A percentile compares a stretch with the other conserved stretches of the same genome.
Conservation (phyloP, 2,113 vertebrate species). For the Apeltes quadracus region DNA sequence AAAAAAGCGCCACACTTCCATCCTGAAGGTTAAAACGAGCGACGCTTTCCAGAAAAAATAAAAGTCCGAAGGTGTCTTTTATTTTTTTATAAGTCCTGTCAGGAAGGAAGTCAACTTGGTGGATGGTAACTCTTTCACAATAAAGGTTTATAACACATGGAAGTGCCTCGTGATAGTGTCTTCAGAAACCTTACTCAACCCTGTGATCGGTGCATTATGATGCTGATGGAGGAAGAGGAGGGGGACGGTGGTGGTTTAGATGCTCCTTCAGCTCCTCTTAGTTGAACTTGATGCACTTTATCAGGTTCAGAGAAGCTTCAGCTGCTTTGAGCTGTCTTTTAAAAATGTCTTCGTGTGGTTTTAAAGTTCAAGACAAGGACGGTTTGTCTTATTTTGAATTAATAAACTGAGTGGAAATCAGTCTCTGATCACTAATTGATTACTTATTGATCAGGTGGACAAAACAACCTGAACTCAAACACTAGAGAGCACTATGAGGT, state of each 20-base stretch:
- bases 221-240: background rate
- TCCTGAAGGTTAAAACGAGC: background rate
- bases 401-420: background rate
- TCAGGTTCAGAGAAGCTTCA: background rate
- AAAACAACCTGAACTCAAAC: background rate
- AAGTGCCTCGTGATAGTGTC: no score
- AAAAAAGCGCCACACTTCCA: background rate
- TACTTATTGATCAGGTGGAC: background rate
- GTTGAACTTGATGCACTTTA: conserved; percentile 48
- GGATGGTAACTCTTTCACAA: background rate
- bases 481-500: background rate
- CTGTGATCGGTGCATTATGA: background rate
- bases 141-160: background rate
- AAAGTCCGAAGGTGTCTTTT: background rate
- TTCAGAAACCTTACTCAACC: background rate
- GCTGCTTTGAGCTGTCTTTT: background rate
- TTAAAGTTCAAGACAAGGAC: background rate
- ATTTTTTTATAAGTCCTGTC: background rate
- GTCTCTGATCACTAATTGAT: background rate
- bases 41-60: background rate
- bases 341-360: background rate
- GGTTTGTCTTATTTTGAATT: conserved; percentile 1
- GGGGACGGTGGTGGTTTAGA: background rate
- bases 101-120: background rate
- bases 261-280: background rate